Base-by-base conservation (phyloP, 2,113 vertebrate genomes). In the Seriola rivoliana region DNA sequence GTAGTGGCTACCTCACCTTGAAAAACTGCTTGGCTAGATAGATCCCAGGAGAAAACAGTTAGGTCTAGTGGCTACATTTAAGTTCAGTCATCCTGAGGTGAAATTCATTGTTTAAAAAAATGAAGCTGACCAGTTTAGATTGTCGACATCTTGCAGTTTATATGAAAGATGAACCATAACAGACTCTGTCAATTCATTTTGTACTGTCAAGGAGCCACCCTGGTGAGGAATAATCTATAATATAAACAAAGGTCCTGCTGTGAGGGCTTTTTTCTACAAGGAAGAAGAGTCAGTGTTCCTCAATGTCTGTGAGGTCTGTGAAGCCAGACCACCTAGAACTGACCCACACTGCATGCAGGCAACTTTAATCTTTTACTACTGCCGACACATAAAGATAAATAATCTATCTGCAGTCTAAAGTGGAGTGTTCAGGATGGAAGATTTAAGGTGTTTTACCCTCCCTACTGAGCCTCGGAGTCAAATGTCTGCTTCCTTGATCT, bases 301-400 rank as follows among this genome's bases (percentile, higher is more conserved):
- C 12, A 65, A 21, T 48, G 62, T 75, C 75, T 79, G 86, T 88
- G 90, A 62, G 81, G 90, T 86, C 79, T 75, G 48, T 81, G 55
- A 79, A 71, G 69, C 21, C 62, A 50, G 91, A 92, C 89, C 91
- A 90, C 86, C 91, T 67, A 84, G 71, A 75, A 17, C 74, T 86
- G 85, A 89, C 86, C 86, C 65, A 34, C 42, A 55, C 40, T 46
- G 58, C 76, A 76, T 42, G 40, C 52, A 85, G 81, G 80, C 80
- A 71, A 80, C 90, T 93, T 92, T 89, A 88, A 92, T 92, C 88
- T 93, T 94, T 92, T 91, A 94, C 86, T 75, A 77, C 83, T 58
- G 60, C 81, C 32, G 65, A 83, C 89, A 83, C 86, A 85, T 90
- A 89, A 92, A 94, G 88, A 94, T 93, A 92, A 86, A 84, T 60